phyloP scores from a whole-genome alignment of 2,113 vertebrate species.

The Pangasianodon hypophthalmus region DNA sequence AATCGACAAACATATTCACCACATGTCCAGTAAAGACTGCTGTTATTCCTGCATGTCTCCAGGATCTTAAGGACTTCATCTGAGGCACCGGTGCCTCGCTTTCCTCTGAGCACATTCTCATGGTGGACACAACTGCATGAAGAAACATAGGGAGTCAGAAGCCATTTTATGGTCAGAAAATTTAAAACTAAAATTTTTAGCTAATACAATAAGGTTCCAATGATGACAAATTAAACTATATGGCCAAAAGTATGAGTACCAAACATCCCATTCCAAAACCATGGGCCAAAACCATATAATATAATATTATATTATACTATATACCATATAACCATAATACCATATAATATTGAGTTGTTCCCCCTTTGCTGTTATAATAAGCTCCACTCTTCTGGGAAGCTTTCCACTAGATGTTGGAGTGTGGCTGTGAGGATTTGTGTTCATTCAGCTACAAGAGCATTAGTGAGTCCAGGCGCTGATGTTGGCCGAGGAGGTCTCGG shows the following conservation, averaged over 20 bases:
- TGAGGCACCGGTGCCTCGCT: conserved; percentile 64
- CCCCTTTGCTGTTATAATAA: neutral
- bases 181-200: neutral
- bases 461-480: neutral
- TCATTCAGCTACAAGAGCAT: neutral
- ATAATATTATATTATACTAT: no score
- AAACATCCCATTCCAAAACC: neutral
- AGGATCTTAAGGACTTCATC: conserved; percentile 66
- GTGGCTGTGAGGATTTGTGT: neutral
- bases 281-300: neutral
- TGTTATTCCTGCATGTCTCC: conserved; percentile 70
- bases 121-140: conserved; percentile 67
- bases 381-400: neutral
- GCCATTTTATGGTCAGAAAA: neutral
- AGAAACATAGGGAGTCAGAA: conserved; percentile 1
- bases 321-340: neutral
- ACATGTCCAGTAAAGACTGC: conserved; percentile 67
- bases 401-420: neutral
- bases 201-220: neutral
- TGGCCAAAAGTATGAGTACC: neutral
- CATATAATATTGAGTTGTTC: neutral
- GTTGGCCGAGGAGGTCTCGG: neutral
- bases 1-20: conserved; percentile 43
- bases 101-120: conserved; percentile 63
- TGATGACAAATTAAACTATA: neutral